Conservation (phyloP, 1,140 invertebrate genomes). For the Cephus cinctus region DNA sequence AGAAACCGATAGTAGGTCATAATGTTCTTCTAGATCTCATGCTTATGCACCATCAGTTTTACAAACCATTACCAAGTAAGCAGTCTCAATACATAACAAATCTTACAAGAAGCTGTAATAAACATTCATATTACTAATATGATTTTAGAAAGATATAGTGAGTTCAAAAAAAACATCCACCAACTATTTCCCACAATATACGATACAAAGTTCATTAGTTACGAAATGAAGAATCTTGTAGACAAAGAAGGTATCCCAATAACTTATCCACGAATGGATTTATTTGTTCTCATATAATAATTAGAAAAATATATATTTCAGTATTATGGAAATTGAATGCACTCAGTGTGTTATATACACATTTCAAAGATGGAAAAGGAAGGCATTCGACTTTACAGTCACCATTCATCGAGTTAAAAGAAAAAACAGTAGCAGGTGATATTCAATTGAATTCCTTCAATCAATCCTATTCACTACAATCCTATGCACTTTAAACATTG, state of each 20-base stretch:
- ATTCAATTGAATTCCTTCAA: too few relatives aligned
- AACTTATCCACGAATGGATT: constrained; percentile 6
- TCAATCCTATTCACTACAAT: too few relatives aligned
- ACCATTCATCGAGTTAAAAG: constrained; percentile 46
- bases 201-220: constrained; percentile 73
- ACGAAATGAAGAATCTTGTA: constrained; percentile 53
- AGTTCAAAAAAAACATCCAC: constrained; percentile 67
- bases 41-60: constrained; percentile 72
- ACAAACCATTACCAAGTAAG: constrained; percentile 64
- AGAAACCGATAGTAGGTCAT: constrained; percentile 75
- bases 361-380: constrained; percentile 57
- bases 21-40: constrained; percentile 72
- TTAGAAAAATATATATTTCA: constrained; percentile 24
- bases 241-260: constrained; percentile 45
- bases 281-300: constrained; percentile 3
- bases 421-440: too few relatives aligned
- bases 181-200: constrained; percentile 67
- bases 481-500: constrained; percentile 5
- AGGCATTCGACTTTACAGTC: constrained; percentile 35
- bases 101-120: constrained; percentile 12
- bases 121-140: constrained; percentile 6
- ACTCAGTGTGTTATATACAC: constrained; percentile 60
- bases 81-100: constrained; percentile 10
- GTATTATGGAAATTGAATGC: constrained; percentile 57
- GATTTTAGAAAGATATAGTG: constrained; percentile 57